Percentiles rank a stretch among this genome's conserved stretches.
These are phyloP conservation scores for Nephrotoma guestfalica DNA, from an alignment of 2,888 invertebrate genomes.

Conservation along the genomic window DNA sequence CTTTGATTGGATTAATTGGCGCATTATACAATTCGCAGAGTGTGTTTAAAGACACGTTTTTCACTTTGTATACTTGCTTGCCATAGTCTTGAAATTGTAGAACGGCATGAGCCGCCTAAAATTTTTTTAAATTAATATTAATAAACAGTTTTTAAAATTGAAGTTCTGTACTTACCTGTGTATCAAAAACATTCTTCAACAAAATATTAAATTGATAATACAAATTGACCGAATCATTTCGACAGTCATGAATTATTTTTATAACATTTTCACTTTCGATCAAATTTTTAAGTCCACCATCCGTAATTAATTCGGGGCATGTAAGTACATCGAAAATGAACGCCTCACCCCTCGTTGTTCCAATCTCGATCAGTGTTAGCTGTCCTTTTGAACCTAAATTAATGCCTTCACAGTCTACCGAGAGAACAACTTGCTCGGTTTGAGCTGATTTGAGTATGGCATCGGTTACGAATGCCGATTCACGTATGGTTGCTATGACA, in stretches of 20 bases:
- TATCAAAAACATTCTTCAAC: constrained; percentile 77
- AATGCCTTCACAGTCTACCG: constrained; percentile 87
- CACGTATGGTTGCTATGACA: constrained; percentile 64
- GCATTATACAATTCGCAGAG: constrained; percentile 81
- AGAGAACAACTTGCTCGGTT: constrained; percentile 42
- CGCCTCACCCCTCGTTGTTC: constrained; percentile 65
- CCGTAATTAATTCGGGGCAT: constrained; percentile 61
- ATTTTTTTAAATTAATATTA: not conserved
- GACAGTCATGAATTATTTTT: constrained; percentile 86
- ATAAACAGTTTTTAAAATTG: constrained; percentile 4
- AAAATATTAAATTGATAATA: constrained; percentile 74
- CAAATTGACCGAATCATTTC: constrained; percentile 80
- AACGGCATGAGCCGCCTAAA: constrained; percentile 73
- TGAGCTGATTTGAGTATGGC: constrained; percentile 47
- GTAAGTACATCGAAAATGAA: constrained; percentile 80
- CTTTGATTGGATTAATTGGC: constrained; percentile 79
- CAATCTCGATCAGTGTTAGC: constrained; percentile 73
- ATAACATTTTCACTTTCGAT: constrained; percentile 67
- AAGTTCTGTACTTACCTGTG: constrained; percentile 37
- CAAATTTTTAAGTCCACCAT: constrained; percentile 63
- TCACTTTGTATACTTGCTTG: constrained; percentile 87
- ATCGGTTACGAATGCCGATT: constrained; percentile 61
- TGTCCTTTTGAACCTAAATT: constrained; percentile 82
- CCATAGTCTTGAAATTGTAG: constrained; percentile 79
- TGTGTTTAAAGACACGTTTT: constrained; percentile 82